phyloP scores from a whole-genome alignment of 2,113 vertebrate genomes.

The Amblyornis subalaris region DNA sequence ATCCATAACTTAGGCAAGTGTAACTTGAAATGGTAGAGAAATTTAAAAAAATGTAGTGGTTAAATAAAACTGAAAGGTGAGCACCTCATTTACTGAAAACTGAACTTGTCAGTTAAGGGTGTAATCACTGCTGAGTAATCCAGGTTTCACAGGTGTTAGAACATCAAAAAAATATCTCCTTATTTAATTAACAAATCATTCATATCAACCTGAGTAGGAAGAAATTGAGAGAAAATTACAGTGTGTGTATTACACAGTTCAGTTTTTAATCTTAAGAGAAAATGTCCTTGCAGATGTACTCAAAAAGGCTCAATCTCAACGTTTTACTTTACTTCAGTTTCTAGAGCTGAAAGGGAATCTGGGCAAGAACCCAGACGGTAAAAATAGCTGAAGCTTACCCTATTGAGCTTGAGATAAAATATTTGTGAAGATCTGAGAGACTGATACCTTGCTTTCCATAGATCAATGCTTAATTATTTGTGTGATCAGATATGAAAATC shows the following conservation, averaged over 20 bases:
- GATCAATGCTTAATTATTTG: background rate
- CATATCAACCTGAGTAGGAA: background rate
- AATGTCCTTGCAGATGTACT: background rate
- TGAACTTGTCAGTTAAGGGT: background rate
- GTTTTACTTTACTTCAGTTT: background rate
- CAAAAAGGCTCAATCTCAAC: background rate
- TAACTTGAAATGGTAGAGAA: background rate
- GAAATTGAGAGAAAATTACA: background rate
- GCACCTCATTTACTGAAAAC: background rate
- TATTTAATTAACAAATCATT: conserved; percentile 11
- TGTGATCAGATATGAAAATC: background rate
- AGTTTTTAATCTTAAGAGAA: background rate
- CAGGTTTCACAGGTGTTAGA: background rate
- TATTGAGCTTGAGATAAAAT: background rate
- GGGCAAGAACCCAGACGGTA: background rate
- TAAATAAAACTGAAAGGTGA: background rate
- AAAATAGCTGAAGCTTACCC: background rate
- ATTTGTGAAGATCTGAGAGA: background rate
- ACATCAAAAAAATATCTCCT: background rate
- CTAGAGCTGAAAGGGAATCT: background rate
- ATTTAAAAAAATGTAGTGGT: background rate
- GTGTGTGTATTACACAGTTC: background rate
- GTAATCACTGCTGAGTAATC: background rate
- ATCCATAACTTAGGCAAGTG: background rate
- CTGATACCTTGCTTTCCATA: background rate